Evolutionary conservation across 1,140 invertebrate species (phyloP), one percentile per base, ranked within the genome.

Genomic region (Drosophila arizonae): DNA sequence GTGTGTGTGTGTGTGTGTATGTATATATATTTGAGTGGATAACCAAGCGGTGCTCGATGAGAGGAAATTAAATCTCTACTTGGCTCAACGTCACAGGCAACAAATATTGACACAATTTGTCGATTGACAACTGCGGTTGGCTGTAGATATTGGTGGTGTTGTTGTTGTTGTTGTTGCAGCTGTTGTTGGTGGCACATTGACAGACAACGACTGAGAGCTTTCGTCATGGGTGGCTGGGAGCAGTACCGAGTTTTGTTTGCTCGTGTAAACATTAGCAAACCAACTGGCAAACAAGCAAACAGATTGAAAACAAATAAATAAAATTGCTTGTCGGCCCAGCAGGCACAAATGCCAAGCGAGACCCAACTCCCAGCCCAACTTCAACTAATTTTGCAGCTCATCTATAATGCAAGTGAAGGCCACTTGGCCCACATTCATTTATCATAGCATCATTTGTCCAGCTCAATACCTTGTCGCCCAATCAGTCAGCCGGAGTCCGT

Each of bases 231-330:
- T 8, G 56, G 56, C 6, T 6, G 17, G 17, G 2, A 3, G 36
- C 15, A n/a, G 52, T 45, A n/a, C n/a, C 43, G 2, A 9, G 43
- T 15, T 46, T 17, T 86, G 76, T 86, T 86, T 87, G 81, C 82
- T 76, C 81, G 81, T 87, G 81, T 85, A 87, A 86, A 86, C 81
- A 86, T 86, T 87, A 87, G 81, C 81, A 87, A 86, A 87, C 81
- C 81, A 86, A 86, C 81, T 79, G 79, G 81, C 81, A 86, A 86
- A 86, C 81, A 86, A 71, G 81, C 81, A 86, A 86, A 86, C 81
- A 87, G 81, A 86, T 86, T 86, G 81, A 86, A 86, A 87, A 87
- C 81, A 86, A 86, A 86, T 86, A 86, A 87, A 86, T 86, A 80
- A 73, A 73, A 73, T 73, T 73, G 71, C 71, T 69, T 69, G 65